Percentiles rank a stretch among this genome's conserved stretches.
Evolutionary conservation across 2,888 invertebrate species (phyloP).

Genomic region (Drosophila vallismaia): DNA sequence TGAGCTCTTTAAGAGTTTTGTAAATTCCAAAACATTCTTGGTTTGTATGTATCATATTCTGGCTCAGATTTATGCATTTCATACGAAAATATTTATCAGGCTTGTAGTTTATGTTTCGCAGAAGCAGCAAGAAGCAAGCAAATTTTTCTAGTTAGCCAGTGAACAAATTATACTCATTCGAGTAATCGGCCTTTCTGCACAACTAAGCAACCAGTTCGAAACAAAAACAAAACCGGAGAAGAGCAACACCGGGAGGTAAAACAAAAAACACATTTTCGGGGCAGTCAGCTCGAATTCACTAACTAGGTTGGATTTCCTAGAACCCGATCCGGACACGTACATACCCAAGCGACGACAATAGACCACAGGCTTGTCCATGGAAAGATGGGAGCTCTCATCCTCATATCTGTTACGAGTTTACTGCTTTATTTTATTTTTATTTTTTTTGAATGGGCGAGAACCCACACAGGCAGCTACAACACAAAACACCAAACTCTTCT

Average conservation of each 20-base stretch:
- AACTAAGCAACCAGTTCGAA: conserved; percentile 59
- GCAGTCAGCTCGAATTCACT: conserved; percentile 55
- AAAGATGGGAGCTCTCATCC: conserved; percentile 37
- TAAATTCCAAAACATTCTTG: conserved; percentile 3
- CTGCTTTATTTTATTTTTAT: conserved; percentile 58
- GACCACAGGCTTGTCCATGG: conserved; percentile 18
- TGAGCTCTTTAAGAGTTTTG: background rate
- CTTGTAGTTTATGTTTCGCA: conserved; percentile 53
- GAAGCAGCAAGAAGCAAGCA: conserved; percentile 34
- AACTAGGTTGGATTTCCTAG: conserved; percentile 65
- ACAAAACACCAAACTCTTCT: conserved; percentile 35
- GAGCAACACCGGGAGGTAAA: conserved; percentile 34
- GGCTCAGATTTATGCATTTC: conserved; percentile 47
- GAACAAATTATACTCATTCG: conserved; percentile 44
- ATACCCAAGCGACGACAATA: conserved; percentile 7
- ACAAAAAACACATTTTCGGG: conserved; percentile 57
- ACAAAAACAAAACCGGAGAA: conserved; percentile 31
- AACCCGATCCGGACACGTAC: conserved; percentile 49
- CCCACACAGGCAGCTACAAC: conserved; percentile 7
- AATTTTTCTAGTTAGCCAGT: conserved; percentile 27
- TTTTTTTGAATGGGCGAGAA: conserved; percentile 45
- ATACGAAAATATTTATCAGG: conserved; percentile 56
- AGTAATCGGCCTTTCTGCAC: conserved; percentile 71
- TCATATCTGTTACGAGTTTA: conserved; percentile 69
- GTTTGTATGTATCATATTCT: conserved; percentile 10